Conservation (phyloP, 1,140 invertebrate genomes). For the Cydia amplana region DNA sequence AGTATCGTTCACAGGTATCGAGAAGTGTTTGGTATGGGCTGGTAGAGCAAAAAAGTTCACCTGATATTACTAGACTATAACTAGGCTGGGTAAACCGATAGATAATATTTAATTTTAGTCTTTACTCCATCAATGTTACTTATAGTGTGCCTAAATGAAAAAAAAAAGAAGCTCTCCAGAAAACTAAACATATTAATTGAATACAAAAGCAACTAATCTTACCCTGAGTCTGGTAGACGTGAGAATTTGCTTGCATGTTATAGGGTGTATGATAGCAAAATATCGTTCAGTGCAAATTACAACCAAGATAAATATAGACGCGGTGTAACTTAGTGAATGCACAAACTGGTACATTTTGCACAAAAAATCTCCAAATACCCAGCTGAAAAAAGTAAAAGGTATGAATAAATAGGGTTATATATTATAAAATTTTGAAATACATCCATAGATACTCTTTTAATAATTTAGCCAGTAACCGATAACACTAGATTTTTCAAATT, state of each 20-base stretch:
- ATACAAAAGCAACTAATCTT: slow-evolving; percentile 54
- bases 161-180: too few relatives aligned
- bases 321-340: slow-evolving; percentile 88
- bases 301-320: slow-evolving; percentile 89
- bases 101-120: too few relatives aligned
- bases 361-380: slow-evolving; percentile 88
- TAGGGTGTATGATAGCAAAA: slow-evolving; percentile 90
- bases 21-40: too few relatives aligned
- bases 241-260: slow-evolving; percentile 88
- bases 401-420: slow-evolving; percentile 9
- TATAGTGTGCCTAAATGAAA: too few relatives aligned
- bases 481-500: too few relatives aligned
- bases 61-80: too few relatives aligned
- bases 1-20: background rate
- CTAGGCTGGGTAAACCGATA: too few relatives aligned
- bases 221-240: slow-evolving; percentile 85
- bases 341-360: slow-evolving; percentile 93
- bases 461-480: too few relatives aligned
- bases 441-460: too few relatives aligned
- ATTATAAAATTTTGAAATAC: too few relatives aligned
- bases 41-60: too few relatives aligned
- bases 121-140: too few relatives aligned
- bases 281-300: slow-evolving; percentile 91
- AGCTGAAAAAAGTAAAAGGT: slow-evolving; percentile 80
- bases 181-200: background rate